Conservation (phyloP, 2,888 invertebrate genomes). For the Eudemis profundana region DNA sequence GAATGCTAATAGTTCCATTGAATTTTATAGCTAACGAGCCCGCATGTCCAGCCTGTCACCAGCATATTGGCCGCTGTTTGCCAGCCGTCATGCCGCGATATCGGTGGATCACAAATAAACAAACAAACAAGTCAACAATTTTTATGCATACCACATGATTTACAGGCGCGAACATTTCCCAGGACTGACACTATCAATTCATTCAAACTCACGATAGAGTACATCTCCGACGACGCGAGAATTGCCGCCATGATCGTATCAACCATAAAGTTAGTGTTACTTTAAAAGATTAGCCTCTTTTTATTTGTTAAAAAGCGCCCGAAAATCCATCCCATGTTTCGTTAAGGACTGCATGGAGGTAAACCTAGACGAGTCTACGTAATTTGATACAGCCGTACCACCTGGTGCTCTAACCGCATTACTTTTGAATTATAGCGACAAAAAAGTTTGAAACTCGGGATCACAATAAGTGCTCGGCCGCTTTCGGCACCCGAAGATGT, state of each 20-base stretch:
- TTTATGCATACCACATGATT: too few species aligned
- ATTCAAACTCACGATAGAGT: neutral
- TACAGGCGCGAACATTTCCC: too few species aligned
- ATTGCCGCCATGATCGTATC: too few species aligned
- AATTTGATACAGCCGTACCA: slow-evolving; percentile 71
- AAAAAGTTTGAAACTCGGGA: slow-evolving; percentile 60
- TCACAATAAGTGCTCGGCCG: slow-evolving; percentile 65
- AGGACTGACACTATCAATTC: too few species aligned
- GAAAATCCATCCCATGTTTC: slow-evolving; percentile 46
- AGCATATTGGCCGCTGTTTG: slow-evolving; percentile 22
- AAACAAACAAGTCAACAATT: neutral
- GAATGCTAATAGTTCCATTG: slow-evolving; percentile 60
- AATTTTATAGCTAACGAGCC: slow-evolving; percentile 59
- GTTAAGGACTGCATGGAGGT: slow-evolving; percentile 13
- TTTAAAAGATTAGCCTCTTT: too few species aligned
- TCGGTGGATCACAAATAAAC: neutral
- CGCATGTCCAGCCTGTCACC: slow-evolving; percentile 51
- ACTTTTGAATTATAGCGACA: slow-evolving; percentile 65
- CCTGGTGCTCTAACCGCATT: slow-evolving; percentile 64
- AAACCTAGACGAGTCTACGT: slow-evolving; percentile 52
- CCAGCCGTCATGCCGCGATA: slow-evolving; percentile 19
- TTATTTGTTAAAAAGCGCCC: slow-evolving; percentile 44
- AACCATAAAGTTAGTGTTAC: too few species aligned
- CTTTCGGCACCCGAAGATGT: slow-evolving; percentile 59
- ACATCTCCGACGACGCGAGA: too few species aligned